phyloP scores from a whole-genome alignment of 2,113 vertebrate species.

The Arvicanthis niloticus region DNA sequence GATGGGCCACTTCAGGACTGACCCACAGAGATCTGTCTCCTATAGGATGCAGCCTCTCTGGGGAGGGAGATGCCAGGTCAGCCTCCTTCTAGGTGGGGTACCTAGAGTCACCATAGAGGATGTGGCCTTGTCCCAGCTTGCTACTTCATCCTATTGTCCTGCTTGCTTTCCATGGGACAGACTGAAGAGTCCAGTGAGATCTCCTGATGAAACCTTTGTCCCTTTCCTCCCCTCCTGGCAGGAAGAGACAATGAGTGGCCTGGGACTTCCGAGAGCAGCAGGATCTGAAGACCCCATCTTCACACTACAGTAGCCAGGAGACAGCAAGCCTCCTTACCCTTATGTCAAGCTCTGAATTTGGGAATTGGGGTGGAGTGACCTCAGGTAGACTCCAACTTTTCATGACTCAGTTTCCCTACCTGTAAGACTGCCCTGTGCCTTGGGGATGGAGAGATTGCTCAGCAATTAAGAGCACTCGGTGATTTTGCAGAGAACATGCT shows the following conservation, averaged over 20 bases:
- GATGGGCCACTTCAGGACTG: not conserved
- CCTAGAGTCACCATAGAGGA: not conserved
- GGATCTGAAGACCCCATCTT: not conserved
- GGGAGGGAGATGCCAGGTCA: not conserved
- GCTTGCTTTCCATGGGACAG: not conserved
- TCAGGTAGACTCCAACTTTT: not conserved
- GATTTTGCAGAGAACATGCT: not conserved
- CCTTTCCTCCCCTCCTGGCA: not conserved
- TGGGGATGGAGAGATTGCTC: no score
- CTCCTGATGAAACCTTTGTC: not conserved
- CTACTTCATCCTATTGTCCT: no score
- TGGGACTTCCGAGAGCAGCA: not conserved
- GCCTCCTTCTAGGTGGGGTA: not conserved
- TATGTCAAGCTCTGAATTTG: not conserved
- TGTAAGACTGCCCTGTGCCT: not conserved
- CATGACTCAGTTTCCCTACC: not conserved
- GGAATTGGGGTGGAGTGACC: not conserved
- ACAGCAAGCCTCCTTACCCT: no score
- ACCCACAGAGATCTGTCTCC: not conserved
- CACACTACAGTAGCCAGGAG: not conserved
- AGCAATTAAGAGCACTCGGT: not conserved
- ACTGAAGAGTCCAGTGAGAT: not conserved
- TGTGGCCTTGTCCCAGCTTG: not conserved
- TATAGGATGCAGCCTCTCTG: accelerated
- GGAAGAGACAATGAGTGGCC: not conserved